Evolutionary conservation across 2,113 vertebrate species (phyloP).

Genomic region (Sus scrofa): DNA sequence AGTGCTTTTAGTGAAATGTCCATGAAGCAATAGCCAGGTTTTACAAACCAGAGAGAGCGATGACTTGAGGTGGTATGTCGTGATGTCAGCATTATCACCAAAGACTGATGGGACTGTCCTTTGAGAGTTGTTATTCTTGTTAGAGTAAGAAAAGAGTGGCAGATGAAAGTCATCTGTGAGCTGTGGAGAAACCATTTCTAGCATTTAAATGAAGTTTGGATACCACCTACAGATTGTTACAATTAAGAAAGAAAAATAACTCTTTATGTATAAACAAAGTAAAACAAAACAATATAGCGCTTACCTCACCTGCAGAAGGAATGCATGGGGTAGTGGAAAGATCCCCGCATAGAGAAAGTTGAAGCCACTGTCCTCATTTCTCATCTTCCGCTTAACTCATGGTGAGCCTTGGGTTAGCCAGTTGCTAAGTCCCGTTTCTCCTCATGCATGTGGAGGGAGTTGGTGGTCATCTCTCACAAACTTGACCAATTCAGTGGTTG

Average conservation of each 20-base stretch:
- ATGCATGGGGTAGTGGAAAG: background rate
- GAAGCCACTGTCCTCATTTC: background rate
- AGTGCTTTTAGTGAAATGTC: conserved; percentile 16
- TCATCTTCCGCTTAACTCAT: background rate
- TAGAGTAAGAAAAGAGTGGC: conserved; percentile 1
- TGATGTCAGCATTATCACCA: background rate
- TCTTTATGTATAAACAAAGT: background rate
- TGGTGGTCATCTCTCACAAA: background rate
- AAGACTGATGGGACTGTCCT: background rate
- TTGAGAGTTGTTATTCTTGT: conserved; percentile 10
- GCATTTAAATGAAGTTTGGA: background rate
- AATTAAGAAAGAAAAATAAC: conserved; percentile 47
- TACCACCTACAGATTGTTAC: background rate
- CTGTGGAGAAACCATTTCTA: background rate
- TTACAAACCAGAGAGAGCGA: background rate
- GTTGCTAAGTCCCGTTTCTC: background rate
- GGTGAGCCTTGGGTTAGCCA: background rate
- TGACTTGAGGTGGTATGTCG: background rate
- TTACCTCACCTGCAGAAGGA: background rate
- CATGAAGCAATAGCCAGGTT: background rate
- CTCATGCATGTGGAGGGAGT: background rate
- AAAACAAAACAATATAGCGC: background rate
- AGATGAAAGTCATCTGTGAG: background rate
- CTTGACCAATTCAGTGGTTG: background rate
- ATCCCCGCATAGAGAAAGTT: background rate